Evolutionary conservation across 2,113 vertebrate species (phyloP).

Genomic region (Equus przewalskii): DNA sequence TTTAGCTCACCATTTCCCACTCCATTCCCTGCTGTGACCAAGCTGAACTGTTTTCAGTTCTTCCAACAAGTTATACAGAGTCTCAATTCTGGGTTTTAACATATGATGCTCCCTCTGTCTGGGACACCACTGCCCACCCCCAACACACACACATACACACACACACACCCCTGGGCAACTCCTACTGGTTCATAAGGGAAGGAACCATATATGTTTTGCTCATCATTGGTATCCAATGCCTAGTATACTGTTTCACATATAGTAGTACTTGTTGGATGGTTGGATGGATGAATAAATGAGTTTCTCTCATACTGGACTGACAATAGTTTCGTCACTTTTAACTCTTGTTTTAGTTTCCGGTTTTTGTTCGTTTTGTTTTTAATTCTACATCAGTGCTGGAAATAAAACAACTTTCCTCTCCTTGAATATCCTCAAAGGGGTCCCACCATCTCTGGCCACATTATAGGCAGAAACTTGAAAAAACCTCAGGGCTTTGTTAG

Average conservation of each 20-base stretch:
- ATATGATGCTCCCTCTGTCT: background rate
- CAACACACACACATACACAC: background rate
- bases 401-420: background rate
- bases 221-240: background rate
- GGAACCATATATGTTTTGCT: background rate
- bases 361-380: background rate
- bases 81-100: background rate
- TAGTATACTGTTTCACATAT: background rate
- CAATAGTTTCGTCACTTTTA: background rate
- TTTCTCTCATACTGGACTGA: background rate
- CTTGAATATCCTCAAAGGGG: background rate
- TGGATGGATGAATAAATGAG: background rate
- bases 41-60: background rate
- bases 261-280: background rate
- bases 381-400: background rate
- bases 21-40: background rate
- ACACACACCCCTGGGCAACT: background rate
- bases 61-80: background rate
- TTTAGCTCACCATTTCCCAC: background rate
- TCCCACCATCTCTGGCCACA: background rate
- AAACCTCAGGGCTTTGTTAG: slow-evolving; percentile 21
- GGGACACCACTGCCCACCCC: background rate
- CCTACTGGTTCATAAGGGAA: background rate
- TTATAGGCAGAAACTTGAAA: background rate
- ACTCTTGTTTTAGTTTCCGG: background rate